A percentile compares a stretch with the other conserved stretches of the same genome.
Evolutionary conservation across 2,888 invertebrate species (phyloP).

Genomic region (Ptilodon capucinus): DNA sequence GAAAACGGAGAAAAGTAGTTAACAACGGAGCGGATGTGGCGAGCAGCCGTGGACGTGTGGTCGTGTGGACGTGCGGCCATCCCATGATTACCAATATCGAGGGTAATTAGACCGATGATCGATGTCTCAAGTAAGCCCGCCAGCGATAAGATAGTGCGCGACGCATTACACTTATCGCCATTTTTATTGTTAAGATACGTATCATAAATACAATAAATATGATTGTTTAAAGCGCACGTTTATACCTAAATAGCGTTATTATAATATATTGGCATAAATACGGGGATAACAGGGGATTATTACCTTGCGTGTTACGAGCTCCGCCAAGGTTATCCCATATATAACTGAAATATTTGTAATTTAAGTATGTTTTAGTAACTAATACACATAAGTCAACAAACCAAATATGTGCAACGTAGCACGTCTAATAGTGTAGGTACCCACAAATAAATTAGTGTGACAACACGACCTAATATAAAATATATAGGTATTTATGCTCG

Average conservation of each 20-base stretch:
- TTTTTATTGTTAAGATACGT: slow-evolving; percentile 57
- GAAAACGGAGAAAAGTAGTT: too few species aligned
- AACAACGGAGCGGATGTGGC: background rate
- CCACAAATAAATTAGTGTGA: too few species aligned
- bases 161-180: slow-evolving; percentile 51
- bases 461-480: too few species aligned
- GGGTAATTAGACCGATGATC: slow-evolving; percentile 74
- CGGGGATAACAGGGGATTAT: slow-evolving; percentile 35
- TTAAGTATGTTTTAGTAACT: too few species aligned
- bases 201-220: slow-evolving; percentile 53
- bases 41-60: background rate
- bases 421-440: too few species aligned
- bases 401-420: too few species aligned
- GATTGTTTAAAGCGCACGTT: slow-evolving; percentile 32
- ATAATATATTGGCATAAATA: slow-evolving; percentile 35
- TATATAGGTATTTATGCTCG: too few species aligned
- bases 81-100: slow-evolving; percentile 30
- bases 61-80: background rate
- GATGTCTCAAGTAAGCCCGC: slow-evolving; percentile 69
- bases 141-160: slow-evolving; percentile 57
- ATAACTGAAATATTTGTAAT: too few species aligned
- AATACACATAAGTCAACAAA: too few species aligned
- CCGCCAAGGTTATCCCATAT: background rate
- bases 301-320: background rate
- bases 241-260: slow-evolving; percentile 14